Evolutionary conservation across 2,113 vertebrate genomes (phyloP), one percentile per base, ranked within the genome.

Genomic region (Oryzias melastigma): DNA sequence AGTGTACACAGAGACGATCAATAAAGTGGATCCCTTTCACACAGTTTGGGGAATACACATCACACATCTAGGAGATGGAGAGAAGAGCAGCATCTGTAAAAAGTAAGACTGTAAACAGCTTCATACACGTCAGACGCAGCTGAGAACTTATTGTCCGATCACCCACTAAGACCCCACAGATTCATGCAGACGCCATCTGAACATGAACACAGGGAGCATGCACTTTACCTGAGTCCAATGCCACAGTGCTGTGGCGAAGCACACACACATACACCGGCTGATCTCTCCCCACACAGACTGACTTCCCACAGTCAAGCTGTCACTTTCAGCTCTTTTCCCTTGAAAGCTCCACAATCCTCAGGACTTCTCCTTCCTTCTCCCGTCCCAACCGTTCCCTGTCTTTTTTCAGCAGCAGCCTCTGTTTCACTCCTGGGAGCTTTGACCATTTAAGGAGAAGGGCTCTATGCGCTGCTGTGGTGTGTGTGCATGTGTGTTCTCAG

Each of bases 391-490:
- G 77, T 87, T 88, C 88, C 91, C 91, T 89, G 88, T 87, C 89
- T 91, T 89, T 88, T 86, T 89, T 81, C 89, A 89, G 83, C 93
- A 92, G 91, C 93, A 94, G 93, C 94, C 93, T 94, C 95, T 91
- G 91, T 92, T 93, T 91, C 93, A 95, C 95, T 98, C 94, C 92
- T 93, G 94, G 95, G 95, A 98, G 95, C 96, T 98, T 97, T 99
- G 96, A 98, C 97, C 97, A 99, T 99, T 98, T 99, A 99, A 98
- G 97, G 97, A 95, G 94, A 99, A 96, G 91, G 85, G 91, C 91
- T 97, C 92, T 92, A 94, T 93, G 90, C 92, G 93, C 89, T 52
- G 86, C 91, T 91, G 92, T 88, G 91, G 70, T 72, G 64, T 68
- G 57, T 77, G 65, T 70, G 65, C 65, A 49, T 77, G 59, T 68